These are phyloP conservation scores for Galaxias olidus DNA, from an alignment of 2,797 vertebrate species.

Conservation along the genomic window DNA sequence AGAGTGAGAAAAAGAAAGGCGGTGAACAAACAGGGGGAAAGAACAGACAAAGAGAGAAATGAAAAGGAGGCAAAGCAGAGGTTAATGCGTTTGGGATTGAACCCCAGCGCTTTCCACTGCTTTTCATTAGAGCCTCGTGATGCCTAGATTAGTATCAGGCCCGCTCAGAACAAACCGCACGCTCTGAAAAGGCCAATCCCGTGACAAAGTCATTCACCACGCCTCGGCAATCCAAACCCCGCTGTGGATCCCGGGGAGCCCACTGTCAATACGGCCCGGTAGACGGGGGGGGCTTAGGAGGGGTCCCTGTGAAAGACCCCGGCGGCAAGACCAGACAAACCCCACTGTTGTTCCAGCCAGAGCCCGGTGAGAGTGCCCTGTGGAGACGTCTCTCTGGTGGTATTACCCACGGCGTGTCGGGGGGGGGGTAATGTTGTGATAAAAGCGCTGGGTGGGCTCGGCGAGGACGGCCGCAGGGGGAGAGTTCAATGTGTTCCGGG, in stretches of 20 bases:
- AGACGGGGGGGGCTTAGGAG: neutral
- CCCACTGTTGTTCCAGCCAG: neutral
- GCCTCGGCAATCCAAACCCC: conserved; percentile 3
- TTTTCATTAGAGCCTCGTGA: conserved; percentile 16
- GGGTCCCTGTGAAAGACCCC: neutral
- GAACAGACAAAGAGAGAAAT: neutral
- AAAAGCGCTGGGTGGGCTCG: neutral
- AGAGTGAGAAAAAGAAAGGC: neutral
- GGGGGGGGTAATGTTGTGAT: neutral
- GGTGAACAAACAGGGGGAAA: too few species aligned
- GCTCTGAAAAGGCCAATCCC: conserved; percentile 19
- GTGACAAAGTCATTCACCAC: conserved; percentile 10
- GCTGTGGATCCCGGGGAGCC: conserved; percentile 3
- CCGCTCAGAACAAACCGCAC: conserved; percentile 6
- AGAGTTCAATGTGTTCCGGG: too few species aligned
- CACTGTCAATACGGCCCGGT: conserved; percentile 7
- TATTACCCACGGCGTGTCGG: neutral
- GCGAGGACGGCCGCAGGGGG: neutral
- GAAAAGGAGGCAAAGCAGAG: neutral
- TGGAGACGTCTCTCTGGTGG: neutral
- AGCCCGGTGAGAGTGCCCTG: neutral
- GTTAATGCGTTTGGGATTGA: conserved; percentile 2
- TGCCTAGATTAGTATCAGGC: neutral
- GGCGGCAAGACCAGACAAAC: neutral
- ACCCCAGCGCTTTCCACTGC: neutral